These are phyloP conservation scores for Brachyhypopomus gauderio DNA, from an alignment of 2,113 vertebrate species.

Conservation along the genomic window DNA sequence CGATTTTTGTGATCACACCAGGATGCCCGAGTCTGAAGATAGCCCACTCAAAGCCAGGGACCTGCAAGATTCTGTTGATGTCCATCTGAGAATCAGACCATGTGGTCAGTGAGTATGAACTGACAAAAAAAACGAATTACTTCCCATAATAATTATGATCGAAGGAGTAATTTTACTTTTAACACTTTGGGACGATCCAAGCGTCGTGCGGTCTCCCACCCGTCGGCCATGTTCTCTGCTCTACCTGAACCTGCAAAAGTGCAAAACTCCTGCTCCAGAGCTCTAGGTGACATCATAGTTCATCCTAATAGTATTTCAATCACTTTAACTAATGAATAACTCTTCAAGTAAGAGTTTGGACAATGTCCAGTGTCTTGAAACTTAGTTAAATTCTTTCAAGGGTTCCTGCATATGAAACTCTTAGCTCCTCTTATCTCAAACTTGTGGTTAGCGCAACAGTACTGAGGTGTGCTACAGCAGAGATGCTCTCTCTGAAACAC, in stretches of 20 bases:
- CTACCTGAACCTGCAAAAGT: constrained; percentile 68
- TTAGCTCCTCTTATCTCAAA: not conserved
- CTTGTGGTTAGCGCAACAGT: not conserved
- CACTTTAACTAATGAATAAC: constrained; percentile 13
- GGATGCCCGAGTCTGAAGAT: constrained; percentile 79
- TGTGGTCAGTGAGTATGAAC: not conserved
- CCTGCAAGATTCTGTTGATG: constrained; percentile 70
- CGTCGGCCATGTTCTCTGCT: constrained; percentile 77
- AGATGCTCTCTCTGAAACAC: not conserved
- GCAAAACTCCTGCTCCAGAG: not conserved
- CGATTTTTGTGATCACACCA: constrained; percentile 74
- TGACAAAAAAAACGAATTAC: not conserved
- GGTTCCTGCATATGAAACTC: not conserved
- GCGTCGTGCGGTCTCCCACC: constrained; percentile 83
- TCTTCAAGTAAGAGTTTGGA: constrained; percentile 9
- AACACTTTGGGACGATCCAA: constrained; percentile 77
- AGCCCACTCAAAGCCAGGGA: constrained; percentile 79
- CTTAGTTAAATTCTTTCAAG: not conserved
- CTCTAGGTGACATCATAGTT: no score
- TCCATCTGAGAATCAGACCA: constrained; percentile 66
- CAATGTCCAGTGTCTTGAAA: not conserved
- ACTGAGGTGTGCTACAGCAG: not conserved
- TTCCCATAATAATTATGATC: not conserved
- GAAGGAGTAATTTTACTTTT: constrained; percentile 63
- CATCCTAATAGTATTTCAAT: constrained; percentile 3